Evolutionary conservation across 2,797 vertebrate genomes (phyloP), one percentile per base, ranked within the genome.

Genomic region (Epinephelus awoara): DNA sequence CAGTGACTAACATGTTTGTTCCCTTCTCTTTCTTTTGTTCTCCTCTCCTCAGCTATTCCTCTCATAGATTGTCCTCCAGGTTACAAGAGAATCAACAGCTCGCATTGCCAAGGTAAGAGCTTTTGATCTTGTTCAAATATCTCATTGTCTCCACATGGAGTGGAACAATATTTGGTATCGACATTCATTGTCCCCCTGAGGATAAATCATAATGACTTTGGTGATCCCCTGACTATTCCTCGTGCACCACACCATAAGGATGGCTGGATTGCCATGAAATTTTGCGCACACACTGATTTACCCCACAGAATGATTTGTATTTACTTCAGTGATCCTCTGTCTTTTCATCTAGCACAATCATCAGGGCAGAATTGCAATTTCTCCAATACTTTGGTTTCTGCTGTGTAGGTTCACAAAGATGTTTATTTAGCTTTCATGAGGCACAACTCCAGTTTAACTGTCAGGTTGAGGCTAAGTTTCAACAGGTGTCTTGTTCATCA

Each of bases 21-120:
- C 4, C 5, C 21, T 25, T 65, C 19, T 18, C 12, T 79, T 9
- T 76, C 15, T 67, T 38, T 59, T 21, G 3, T 67, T 65, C 59
- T 27, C 5, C 27, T 70, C 40, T 57, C 51, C 15, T 50, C 86
- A 99, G 98, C 95, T 38, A 95, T 97, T 75, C 96, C 96, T 81
- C 82, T 96, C 65, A 94, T 97, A 79, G 97, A 98, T 80, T 99
- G 98, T 87, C 96, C 98, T 23, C 97, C 95, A 75, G 98, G 98
- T 72, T 99, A 97, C 94, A 98, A 97, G 86, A 96, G 95, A 85
- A 93, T 97, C 87, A 99, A 99, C 94, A 96, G 93, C 88, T 98
- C 98, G 2, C 96, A 96, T 85, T 99, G 98, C 91, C 97, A 98
- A 95, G 98, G 98, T 99, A 97, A 80, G 66, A 68, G 13, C 8